phyloP scores from a whole-genome alignment of 2,797 vertebrate species.

The Anniella stebbinsi region DNA sequence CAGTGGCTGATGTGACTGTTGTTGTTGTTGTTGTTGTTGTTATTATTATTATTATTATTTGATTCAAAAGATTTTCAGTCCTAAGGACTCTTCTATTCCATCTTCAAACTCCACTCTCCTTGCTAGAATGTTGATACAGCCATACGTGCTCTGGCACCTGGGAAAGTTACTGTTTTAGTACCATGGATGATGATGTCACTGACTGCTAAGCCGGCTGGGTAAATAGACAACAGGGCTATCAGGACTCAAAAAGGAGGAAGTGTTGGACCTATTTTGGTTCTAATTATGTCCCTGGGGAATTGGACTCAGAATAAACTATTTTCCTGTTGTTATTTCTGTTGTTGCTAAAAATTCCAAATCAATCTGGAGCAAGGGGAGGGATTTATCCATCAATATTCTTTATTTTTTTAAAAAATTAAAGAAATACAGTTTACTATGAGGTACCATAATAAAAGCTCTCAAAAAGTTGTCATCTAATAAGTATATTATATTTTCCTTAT shows the following conservation, averaged over 20 bases:
- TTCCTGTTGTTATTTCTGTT: too few species aligned
- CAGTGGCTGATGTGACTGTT: too few species aligned
- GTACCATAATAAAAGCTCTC: background rate
- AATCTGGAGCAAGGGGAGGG: too few species aligned
- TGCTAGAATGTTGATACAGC: background rate
- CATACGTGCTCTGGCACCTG: background rate
- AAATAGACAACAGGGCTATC: background rate
- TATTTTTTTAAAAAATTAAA: background rate
- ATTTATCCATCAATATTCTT: background rate
- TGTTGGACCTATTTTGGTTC: background rate
- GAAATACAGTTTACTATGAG: background rate
- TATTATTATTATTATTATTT: too few species aligned
- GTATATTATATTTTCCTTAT: constrained; percentile 63
- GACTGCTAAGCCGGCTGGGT: background rate
- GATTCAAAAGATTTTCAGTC: background rate
- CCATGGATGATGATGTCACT: background rate
- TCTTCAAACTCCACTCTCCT: too few species aligned
- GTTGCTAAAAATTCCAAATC: background rate
- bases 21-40: background rate
- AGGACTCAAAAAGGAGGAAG: background rate
- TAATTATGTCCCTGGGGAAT: background rate
- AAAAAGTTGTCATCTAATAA: constrained; percentile 3
- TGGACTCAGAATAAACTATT: background rate
- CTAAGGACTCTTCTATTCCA: background rate
- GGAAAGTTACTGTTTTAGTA: background rate